Conservation (phyloP, 2,888 invertebrate genomes). For the Amiota mariae region DNA sequence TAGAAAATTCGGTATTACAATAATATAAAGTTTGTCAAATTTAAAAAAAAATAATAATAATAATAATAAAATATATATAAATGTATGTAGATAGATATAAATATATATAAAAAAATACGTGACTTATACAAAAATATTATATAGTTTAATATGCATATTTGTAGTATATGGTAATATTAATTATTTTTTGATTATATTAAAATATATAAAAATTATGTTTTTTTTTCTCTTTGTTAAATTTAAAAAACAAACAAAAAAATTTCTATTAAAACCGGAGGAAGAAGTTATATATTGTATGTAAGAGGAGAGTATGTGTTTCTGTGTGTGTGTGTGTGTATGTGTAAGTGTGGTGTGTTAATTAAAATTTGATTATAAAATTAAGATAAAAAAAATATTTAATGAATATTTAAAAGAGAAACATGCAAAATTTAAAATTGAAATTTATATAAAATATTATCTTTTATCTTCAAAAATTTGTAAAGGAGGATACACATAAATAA, state of each 20-base stretch:
- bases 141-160: slow-evolving; percentile 43
- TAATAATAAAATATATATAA: slow-evolving; percentile 51
- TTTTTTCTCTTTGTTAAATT: slow-evolving; percentile 36
- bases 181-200: too few species aligned
- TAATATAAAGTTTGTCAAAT: slow-evolving; percentile 47
- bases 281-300: not conserved
- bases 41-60: slow-evolving; percentile 33
- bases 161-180: slow-evolving; percentile 11
- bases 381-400: slow-evolving; percentile 48
- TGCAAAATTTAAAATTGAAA: slow-evolving; percentile 64
- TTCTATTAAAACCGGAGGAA: not conserved
- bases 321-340: not conserved
- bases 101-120: slow-evolving; percentile 49
- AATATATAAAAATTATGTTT: not conserved
- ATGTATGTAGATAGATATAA: slow-evolving; percentile 36
- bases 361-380: slow-evolving; percentile 37
- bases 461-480: not conserved
- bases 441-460: not conserved
- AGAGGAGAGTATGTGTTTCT: not conserved
- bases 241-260: slow-evolving; percentile 31
- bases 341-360: not conserved
- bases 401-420: slow-evolving; percentile 71
- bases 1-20: slow-evolving; percentile 74
- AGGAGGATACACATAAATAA: slow-evolving; percentile 35
- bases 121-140: slow-evolving; percentile 19